Evolutionary conservation across 2,113 vertebrate species (phyloP).

Genomic region (Engraulis encrasicolus): DNA sequence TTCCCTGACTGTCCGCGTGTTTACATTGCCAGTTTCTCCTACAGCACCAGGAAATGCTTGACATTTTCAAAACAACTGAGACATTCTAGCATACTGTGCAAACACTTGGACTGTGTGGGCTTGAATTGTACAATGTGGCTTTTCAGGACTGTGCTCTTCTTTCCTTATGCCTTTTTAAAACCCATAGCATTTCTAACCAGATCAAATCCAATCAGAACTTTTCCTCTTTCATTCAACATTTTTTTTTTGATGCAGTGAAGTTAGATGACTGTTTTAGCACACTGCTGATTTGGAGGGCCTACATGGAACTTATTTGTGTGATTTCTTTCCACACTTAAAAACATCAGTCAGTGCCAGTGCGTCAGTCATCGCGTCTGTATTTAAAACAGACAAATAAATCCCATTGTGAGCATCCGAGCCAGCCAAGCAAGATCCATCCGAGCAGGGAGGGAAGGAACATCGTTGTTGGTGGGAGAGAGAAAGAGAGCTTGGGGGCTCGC

Average conservation of each 20-base stretch:
- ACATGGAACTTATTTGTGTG: neutral
- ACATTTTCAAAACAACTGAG: conserved; percentile 10
- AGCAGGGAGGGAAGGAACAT: neutral
- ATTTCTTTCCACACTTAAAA: neutral
- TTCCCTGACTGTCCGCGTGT: conserved; percentile 1
- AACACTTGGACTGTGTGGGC: neutral
- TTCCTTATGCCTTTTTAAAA: neutral
- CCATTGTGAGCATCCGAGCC: neutral
- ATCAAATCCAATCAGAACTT: neutral
- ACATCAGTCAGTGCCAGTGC: neutral
- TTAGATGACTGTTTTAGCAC: neutral
- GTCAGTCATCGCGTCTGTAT: neutral
- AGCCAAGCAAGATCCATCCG: neutral
- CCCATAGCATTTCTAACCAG: neutral
- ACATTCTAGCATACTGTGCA: neutral
- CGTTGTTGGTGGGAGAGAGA: neutral
- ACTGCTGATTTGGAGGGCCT: neutral
- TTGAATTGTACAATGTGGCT: neutral
- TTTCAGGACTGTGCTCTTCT: neutral
- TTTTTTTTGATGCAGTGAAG: neutral
- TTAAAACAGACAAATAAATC: conserved; percentile 8
- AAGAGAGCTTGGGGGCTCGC: neutral
- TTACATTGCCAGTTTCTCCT: conserved; percentile 30
- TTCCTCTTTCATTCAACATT: neutral
- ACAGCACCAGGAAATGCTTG: conserved; percentile 20